These are phyloP conservation scores for Cataglyphis altisquamis DNA, from an alignment of 2,888 invertebrate genomes.

Conservation along the genomic window DNA sequence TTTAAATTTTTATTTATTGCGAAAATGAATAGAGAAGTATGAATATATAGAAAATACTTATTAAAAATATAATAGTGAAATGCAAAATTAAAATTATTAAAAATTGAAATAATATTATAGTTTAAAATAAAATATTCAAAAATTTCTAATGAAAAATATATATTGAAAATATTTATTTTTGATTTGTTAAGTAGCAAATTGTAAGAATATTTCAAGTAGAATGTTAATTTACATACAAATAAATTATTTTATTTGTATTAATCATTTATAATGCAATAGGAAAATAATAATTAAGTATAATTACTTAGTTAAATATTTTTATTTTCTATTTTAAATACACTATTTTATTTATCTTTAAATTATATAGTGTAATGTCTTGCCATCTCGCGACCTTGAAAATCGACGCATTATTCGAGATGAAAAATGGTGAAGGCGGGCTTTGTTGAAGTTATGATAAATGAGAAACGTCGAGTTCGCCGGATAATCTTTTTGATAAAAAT, in stretches of 20 bases:
- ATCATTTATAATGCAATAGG: not conserved
- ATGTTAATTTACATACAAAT: not conserved
- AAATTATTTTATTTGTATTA: not conserved
- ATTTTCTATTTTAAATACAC: not conserved
- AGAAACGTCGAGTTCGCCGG: constrained; percentile 35
- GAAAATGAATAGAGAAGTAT: not conserved
- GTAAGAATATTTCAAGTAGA: not conserved
- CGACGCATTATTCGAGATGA: constrained; percentile 54
- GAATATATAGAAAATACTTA: not conserved
- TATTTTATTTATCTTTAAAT: not conserved
- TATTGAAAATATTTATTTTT: not conserved
- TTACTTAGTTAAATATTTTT: not conserved
- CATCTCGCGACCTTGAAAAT: constrained; percentile 45
- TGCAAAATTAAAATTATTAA: not conserved
- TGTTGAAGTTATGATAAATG: constrained; percentile 50
- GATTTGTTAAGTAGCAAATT: not conserved
- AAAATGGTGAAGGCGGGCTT: constrained; percentile 49
- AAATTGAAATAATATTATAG: no score
- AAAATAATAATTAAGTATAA: not conserved
- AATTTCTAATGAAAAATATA: not conserved
- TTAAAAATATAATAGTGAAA: not conserved
- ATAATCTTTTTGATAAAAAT: constrained; percentile 49
- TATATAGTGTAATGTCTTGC: constrained; percentile 18
- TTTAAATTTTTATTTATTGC: not conserved
- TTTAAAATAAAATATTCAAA: no score